Base-by-base conservation (phyloP, 53 echinoderm and acorn worm genomes). In the Echinarachnius parma region DNA sequence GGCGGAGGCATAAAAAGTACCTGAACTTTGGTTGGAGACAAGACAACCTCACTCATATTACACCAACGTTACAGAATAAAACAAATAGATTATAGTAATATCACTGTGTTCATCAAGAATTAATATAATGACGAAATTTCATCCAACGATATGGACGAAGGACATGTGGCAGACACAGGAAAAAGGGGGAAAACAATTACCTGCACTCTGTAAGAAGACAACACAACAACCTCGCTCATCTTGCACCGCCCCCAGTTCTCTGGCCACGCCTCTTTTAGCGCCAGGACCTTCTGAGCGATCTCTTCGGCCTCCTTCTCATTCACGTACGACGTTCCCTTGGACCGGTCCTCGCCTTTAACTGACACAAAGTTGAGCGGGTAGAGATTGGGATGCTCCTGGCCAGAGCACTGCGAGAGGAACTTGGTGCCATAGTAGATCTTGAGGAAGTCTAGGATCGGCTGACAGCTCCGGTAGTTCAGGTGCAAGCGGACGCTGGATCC, bases 121-220 rank as follows among this genome's bases (percentile, higher is more conserved):
- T n/a, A n/a, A n/a, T n/a, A n/a, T n/a, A n/a, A n/a, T n/a, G n/a
- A n/a, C n/a, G n/a, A n/a, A n/a, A n/a, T n/a, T n/a, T n/a, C n/a
- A n/a, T n/a, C n/a, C n/a, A n/a, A n/a, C n/a, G n/a, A n/a, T 20
- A 53, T 1, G 18, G 13, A 5, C 9, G 19, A 53, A 1, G 1
- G 25, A 21, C 22, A 52, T 14, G 21, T 7, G 7, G 8, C 16
- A 3, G 31, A 32, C 5, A 59, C 3, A 18, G 28, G 4, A 14
- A 32, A 14, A n/a, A 59, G 39, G 0, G 9, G 26, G 13, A 33
- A 5, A 31, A 37, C 9, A 46, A 66, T 34, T 55, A 92, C 98
- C 98, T 96, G 98, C 26, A 74, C 76, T n/a, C 78, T 46, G 77
- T 98, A 91, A 0, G 91, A 84, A 4, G 98, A 81, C 52, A 98